Base-by-base conservation (phyloP, 1,140 invertebrate species). In the Sycophaga agraensis region DNA sequence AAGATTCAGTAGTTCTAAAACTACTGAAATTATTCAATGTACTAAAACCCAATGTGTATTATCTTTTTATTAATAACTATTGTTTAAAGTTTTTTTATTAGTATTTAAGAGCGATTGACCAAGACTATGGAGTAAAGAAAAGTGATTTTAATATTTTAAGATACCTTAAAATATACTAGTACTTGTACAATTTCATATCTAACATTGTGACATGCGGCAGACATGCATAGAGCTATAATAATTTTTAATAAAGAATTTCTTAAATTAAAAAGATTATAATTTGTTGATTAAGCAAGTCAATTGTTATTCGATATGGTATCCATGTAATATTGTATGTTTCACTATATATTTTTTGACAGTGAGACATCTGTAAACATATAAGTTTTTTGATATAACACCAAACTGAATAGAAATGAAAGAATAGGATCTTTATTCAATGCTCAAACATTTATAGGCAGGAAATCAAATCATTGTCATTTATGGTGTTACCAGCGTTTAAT, bases 151-250 rank as follows among this genome's bases (percentile, higher is more conserved):
- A 46, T 48, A 42, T 49, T 43, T 24, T 55, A 16, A 40, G 21
- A 43, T n/a, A n/a, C n/a, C n/a, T n/a, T n/a, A 64, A 59, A 43
- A 4, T 53, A 31, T 6, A 6, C 28, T 6, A 31, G 28, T n/a
- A 40, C 46, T 4, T 17, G 24, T 59, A 22, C 49, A 51, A 48
- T 31, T 59, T 56, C 11, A 53, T 48, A 56, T 56, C 21, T 48
- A 53, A 43, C 54, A 51, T 51, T 59, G 56, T 72, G 75, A 77
- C 75, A 77, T 76, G 75, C 73, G 75, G 71, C 74, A 77, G 70
- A 77, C 74, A 76, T 71, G 60, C 68, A 69, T 63, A 63, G 75
- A 73, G 72, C 72, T 74, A 40, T 16, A 55, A 59, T 57, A 55
- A 17, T 35, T 63, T 57, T 42, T 37, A 21, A 35, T 6, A 54